Conservation (phyloP, 2,888 invertebrate genomes). For the Bedellia somnulentella region DNA sequence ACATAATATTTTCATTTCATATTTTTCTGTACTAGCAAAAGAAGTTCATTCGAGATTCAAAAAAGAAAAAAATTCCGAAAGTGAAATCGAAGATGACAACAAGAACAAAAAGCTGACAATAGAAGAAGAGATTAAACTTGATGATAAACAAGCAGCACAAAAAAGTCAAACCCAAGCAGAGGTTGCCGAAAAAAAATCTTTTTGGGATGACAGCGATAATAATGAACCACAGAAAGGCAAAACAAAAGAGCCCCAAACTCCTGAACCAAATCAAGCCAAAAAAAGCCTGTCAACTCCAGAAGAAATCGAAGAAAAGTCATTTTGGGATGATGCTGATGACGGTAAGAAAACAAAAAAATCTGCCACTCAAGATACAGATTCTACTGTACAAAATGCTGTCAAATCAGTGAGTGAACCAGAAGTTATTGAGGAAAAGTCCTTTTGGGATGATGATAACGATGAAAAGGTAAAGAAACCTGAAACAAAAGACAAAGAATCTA, state of each 20-base stretch:
- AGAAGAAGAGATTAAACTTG: constrained; percentile 22
- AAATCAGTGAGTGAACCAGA: constrained; percentile 17
- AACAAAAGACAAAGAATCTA: constrained; percentile 21
- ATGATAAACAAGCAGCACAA: constrained; percentile 16
- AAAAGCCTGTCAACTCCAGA: constrained; percentile 22
- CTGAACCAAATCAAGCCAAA: constrained; percentile 16
- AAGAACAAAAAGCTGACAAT: constrained; percentile 20
- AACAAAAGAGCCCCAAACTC: no score
- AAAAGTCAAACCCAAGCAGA: constrained; percentile 13
- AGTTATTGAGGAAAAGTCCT: constrained; percentile 23
- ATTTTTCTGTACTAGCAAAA: constrained; percentile 44
- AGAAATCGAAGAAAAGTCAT: constrained; percentile 15
- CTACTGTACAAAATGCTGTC: constrained; percentile 1
- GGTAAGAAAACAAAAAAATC: constrained; percentile 3
- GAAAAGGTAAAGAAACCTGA: constrained; percentile 21
- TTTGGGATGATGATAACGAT: constrained; percentile 35
- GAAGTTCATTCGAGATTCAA: constrained; percentile 52
- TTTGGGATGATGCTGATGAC: constrained; percentile 12
- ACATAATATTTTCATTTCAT: no score
- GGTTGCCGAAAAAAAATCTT: constrained; percentile 7
- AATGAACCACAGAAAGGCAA: no score
- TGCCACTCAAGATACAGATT: constrained; percentile 4
- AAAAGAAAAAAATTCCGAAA: constrained; percentile 49
- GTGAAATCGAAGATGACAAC: constrained; percentile 41
- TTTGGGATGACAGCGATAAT: constrained; percentile 7